These are phyloP conservation scores for Hafferia zeledoni DNA, from an alignment of 2,797 vertebrate species.

Conservation along the genomic window DNA sequence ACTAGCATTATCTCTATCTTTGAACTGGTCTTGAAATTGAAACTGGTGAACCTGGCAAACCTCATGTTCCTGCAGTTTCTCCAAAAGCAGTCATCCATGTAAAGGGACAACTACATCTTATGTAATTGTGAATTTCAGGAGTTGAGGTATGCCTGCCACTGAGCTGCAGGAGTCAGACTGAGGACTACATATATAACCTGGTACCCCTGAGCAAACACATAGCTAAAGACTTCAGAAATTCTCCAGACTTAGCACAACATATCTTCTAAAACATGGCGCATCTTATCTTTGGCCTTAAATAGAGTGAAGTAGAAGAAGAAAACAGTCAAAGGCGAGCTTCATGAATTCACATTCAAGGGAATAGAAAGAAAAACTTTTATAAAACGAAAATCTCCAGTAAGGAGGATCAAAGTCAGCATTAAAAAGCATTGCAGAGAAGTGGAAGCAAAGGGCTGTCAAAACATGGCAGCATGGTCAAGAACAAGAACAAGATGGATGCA, in stretches of 20 bases:
- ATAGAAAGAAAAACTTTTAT: background rate
- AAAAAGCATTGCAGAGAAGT: background rate
- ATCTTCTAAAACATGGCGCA: background rate
- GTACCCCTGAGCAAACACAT: background rate
- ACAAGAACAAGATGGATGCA: background rate
- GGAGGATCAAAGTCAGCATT: background rate
- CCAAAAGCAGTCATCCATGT: background rate
- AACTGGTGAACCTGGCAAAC: background rate
- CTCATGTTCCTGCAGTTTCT: background rate
- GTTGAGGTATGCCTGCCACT: background rate
- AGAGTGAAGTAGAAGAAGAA: background rate
- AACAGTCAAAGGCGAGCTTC: background rate
- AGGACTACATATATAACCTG: background rate
- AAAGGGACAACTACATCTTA: background rate
- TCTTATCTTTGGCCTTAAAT: slow-evolving; percentile 41
- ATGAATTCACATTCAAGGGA: slow-evolving; percentile 26
- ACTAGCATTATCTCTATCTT: background rate
- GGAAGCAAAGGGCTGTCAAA: background rate
- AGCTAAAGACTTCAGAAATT: background rate
- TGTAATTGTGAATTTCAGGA: background rate
- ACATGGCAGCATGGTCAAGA: background rate
- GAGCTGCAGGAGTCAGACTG: background rate
- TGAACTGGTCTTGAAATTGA: background rate
- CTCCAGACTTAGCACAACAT: background rate
- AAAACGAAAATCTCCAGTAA: background rate